phyloP scores from a whole-genome alignment of 2,797 vertebrate species.

The Enteromius viviparus region DNA sequence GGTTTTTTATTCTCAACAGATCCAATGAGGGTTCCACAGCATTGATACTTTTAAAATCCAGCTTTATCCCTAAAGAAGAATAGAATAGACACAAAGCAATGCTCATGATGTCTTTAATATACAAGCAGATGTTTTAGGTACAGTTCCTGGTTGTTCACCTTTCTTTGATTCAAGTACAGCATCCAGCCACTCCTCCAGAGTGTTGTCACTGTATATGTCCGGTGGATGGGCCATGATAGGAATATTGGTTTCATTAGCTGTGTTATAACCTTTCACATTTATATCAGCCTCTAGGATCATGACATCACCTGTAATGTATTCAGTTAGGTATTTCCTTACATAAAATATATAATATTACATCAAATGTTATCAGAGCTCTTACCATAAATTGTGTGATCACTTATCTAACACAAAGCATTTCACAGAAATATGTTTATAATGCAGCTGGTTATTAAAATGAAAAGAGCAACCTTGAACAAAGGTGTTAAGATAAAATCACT shows the following conservation, averaged over 20 bases:
- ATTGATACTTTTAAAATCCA: conserved; percentile 82
- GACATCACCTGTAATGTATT: conserved; percentile 66
- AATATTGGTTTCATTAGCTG: conserved; percentile 71
- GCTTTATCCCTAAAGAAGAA: conserved; percentile 77
- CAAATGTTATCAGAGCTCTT: conserved; percentile 3
- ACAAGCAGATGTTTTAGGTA: background rate
- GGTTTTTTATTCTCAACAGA: conserved; percentile 68
- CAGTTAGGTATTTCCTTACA: background rate
- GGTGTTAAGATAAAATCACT: background rate
- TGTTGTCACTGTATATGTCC: conserved; percentile 82
- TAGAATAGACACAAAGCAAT: background rate
- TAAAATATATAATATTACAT: background rate
- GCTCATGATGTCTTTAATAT: background rate
- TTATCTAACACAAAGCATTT: background rate
- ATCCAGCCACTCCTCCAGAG: conserved; percentile 83
- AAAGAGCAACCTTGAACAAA: conserved; percentile 16
- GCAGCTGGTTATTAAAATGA: background rate
- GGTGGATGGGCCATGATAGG: conserved; percentile 90
- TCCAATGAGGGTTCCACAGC: conserved; percentile 77
- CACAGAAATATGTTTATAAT: background rate
- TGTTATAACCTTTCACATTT: conserved; percentile 77
- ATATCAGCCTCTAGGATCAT: conserved; percentile 87
- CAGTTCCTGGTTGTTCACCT: conserved; percentile 68
- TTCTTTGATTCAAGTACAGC: conserved; percentile 77
- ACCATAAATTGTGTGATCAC: background rate